These are phyloP conservation scores for Tenebrosternarchus preto DNA, from an alignment of 2,113 vertebrate genomes.

Conservation along the genomic window DNA sequence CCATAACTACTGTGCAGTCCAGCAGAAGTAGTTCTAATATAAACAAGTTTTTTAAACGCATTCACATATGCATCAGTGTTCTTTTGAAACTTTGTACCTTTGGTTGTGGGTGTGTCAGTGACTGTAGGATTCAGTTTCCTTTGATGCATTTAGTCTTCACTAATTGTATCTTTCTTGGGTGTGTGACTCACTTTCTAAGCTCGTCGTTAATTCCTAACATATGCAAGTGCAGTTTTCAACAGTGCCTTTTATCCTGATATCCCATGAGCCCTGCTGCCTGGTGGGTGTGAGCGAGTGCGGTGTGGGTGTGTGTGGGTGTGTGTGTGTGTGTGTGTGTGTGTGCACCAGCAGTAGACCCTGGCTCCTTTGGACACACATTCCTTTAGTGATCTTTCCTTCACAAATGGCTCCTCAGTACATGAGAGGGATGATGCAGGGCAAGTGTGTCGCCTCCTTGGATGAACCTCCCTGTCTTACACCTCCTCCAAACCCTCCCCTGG, in stretches of 20 bases:
- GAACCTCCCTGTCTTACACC: no score
- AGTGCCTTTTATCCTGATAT: conserved; percentile 25
- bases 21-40: neutral
- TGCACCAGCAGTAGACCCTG: neutral
- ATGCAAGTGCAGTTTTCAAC: conserved; percentile 24
- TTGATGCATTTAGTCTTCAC: conserved; percentile 1
- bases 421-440: neutral
- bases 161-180: conserved; percentile 6
- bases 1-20: neutral
- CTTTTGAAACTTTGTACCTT: neutral
- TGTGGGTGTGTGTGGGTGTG: neutral
- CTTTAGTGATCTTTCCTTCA: conserved; percentile 18
- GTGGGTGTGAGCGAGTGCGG: neutral
- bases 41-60: neutral
- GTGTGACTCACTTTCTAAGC: conserved; percentile 22
- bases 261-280: conserved; percentile 6
- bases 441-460: no score
- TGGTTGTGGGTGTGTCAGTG: conserved; percentile 25
- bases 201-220: conserved; percentile 35
- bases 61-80: neutral
- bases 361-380: conserved; percentile 22
- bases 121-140: neutral
- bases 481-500: no score
- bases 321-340: neutral
- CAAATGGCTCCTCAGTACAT: conserved; percentile 20